Percentiles rank a stretch among this genome's conserved stretches.
These are phyloP conservation scores for Nannoperca obscura DNA, from an alignment of 2,797 vertebrate genomes.

Conservation along the genomic window DNA sequence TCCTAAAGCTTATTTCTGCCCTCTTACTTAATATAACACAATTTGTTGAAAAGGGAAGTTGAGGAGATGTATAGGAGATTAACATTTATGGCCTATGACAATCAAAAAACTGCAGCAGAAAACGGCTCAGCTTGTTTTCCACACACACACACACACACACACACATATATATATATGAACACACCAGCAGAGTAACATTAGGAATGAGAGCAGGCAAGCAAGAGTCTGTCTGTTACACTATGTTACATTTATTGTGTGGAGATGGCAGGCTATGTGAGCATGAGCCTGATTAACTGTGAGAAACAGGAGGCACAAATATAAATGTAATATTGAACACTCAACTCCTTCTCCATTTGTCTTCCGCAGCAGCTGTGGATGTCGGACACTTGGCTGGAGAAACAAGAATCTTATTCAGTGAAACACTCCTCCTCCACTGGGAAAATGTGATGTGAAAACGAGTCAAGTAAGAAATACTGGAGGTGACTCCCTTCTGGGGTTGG, in stretches of 20 bases:
- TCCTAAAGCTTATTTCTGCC: too few relatives aligned
- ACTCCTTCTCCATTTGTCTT: constrained; percentile 61
- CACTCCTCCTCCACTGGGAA: constrained; percentile 63
- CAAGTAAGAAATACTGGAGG: constrained; percentile 53
- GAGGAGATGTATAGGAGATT: background rate
- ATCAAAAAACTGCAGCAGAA: background rate
- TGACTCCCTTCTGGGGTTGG: constrained; percentile 53
- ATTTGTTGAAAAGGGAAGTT: too few relatives aligned
- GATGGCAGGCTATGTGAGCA: constrained; percentile 23
- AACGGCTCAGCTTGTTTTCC: constrained; percentile 1
- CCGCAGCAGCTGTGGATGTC: constrained; percentile 68
- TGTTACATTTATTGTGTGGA: constrained; percentile 13
- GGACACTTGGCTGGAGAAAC: constrained; percentile 64
- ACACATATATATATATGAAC: too few relatives aligned
- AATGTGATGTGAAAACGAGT: constrained; percentile 58
- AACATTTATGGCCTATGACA: too few relatives aligned
- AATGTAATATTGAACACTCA: constrained; percentile 40
- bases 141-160: too few relatives aligned
- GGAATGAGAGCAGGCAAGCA: background rate
- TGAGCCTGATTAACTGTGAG: constrained; percentile 56
- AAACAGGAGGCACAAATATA: constrained; percentile 57
- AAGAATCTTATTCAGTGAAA: constrained; percentile 59
- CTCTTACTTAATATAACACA: too few relatives aligned
- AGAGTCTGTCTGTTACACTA: background rate
- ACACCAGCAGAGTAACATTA: background rate